A percentile compares a stretch with the other conserved stretches of the same genome.
These are phyloP conservation scores for Kryptolebias ocellatus DNA, from an alignment of 2,797 vertebrate genomes.

Conservation along the genomic window DNA sequence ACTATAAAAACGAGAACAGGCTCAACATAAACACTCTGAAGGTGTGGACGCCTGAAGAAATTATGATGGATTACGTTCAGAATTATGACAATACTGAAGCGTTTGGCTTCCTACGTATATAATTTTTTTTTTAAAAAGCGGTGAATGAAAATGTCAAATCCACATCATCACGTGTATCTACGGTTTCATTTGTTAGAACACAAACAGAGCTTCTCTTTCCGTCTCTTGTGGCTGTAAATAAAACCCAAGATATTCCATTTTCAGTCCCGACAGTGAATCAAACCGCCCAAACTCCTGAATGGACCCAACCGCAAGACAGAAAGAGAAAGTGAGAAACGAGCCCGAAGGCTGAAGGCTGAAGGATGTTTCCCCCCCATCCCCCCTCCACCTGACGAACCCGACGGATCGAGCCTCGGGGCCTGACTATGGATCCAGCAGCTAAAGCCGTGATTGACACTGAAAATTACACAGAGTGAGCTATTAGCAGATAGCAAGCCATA, in stretches of 20 bases:
- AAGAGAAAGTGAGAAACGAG: slow-evolving; percentile 14
- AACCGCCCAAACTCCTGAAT: slow-evolving; percentile 8
- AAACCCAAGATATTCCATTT: slow-evolving; percentile 7
- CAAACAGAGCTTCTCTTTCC: slow-evolving; percentile 22
- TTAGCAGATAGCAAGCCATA: slow-evolving; percentile 78
- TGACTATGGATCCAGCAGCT: slow-evolving; percentile 71
- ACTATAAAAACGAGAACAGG: slow-evolving; percentile 74
- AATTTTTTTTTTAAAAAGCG: neutral
- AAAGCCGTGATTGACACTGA: slow-evolving; percentile 73
- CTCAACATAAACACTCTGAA: slow-evolving; percentile 74
- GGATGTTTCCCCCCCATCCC: slow-evolving; percentile 28
- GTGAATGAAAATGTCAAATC: slow-evolving; percentile 33
- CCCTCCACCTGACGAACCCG: slow-evolving; percentile 45
- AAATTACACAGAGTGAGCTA: slow-evolving; percentile 78
- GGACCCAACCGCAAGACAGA: slow-evolving; percentile 9
- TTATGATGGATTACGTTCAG: slow-evolving; percentile 52
- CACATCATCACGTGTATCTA: neutral
- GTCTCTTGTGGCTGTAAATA: slow-evolving; percentile 2
- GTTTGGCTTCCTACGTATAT: slow-evolving; percentile 19
- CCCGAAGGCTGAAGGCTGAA: slow-evolving; percentile 63
- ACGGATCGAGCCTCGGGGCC: slow-evolving; percentile 59
- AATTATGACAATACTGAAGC: slow-evolving; percentile 56
- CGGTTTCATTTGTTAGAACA: slow-evolving; percentile 16
- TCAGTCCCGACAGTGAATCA: slow-evolving; percentile 1
- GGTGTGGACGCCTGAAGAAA: slow-evolving; percentile 69